Percentiles rank a stretch among this genome's conserved stretches.
Evolutionary conservation across 2,797 vertebrate genomes (phyloP).

Genomic region (Lutra lutra): DNA sequence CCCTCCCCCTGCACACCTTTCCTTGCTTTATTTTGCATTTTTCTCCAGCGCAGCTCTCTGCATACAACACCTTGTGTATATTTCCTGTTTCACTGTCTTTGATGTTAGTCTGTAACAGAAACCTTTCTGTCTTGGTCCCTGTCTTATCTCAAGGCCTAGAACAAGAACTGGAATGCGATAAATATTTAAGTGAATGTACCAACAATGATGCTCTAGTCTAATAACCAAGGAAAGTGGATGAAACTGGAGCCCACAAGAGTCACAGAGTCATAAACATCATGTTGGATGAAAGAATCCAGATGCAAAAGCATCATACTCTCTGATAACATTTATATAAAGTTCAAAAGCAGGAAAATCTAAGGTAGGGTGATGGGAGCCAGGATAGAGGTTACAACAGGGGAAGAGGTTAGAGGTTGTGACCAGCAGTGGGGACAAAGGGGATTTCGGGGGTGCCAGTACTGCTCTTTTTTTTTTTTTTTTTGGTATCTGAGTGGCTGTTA

Average conservation of each 20-base stretch:
- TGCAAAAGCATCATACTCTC: neutral
- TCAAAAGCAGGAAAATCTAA: neutral
- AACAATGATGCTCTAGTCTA: neutral
- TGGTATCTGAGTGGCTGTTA: neutral
- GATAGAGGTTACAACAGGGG: neutral
- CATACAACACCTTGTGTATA: fast-evolving
- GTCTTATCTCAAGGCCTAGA: neutral
- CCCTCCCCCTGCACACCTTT: neutral
- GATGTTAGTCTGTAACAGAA: neutral
- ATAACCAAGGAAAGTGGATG: neutral
- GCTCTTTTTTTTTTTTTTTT: neutral
- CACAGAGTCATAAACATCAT: neutral
- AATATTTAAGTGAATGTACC: neutral
- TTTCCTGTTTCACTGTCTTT: neutral
- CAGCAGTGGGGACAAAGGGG: neutral
- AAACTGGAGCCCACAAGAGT: neutral
- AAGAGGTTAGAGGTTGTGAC: neutral
- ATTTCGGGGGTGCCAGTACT: neutral
- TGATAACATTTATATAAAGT: neutral
- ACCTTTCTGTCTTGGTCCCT: neutral
- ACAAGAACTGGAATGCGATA: neutral
- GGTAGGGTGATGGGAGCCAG: neutral
- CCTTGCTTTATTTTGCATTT: neutral
- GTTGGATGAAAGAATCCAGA: neutral
- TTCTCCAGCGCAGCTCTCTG: neutral